These are phyloP conservation scores for Gonatopus flavifemur DNA, from an alignment of 1,140 invertebrate species.

Conservation along the genomic window DNA sequence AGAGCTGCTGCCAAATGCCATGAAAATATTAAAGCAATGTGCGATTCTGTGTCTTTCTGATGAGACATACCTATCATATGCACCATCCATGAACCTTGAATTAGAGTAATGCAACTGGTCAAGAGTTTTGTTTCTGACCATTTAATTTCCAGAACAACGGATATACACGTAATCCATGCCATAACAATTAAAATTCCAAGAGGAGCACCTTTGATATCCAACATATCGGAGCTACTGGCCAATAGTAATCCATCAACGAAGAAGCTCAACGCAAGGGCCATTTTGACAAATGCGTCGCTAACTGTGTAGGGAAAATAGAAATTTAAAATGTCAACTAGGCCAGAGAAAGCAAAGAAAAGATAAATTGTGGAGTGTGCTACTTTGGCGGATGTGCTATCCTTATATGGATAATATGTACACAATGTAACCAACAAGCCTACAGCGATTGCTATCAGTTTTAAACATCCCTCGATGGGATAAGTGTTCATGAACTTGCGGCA, in stretches of 20 bases:
- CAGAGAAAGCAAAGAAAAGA: conserved; percentile 54
- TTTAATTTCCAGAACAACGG: conserved; percentile 42
- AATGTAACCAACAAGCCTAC: conserved; percentile 40
- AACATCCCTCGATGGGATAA: conserved; percentile 41
- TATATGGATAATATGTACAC: conserved; percentile 30
- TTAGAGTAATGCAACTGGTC: conserved; percentile 39
- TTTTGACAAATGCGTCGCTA: conserved; percentile 42
- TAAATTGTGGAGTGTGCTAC: conserved; percentile 54
- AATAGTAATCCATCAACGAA: conserved; percentile 51
- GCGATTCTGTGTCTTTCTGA: conserved; percentile 14
- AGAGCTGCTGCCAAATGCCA: conserved; percentile 51
- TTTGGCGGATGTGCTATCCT: conserved; percentile 38
- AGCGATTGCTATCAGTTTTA: conserved; percentile 43
- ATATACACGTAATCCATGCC: conserved; percentile 43
- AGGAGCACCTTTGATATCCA: too few species aligned
- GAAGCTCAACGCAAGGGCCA: conserved; percentile 50
- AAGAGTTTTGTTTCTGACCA: conserved; percentile 49
- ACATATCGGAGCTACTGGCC: too few species aligned
- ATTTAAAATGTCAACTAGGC: conserved; percentile 51
- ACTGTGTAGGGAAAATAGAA: conserved; percentile 50
- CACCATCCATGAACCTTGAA: conserved; percentile 53
- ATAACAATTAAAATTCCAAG: conserved; percentile 40
- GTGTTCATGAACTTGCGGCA: conserved; percentile 30
- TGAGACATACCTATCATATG: conserved; percentile 44
- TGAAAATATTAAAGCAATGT: conserved; percentile 47